Conservation (phyloP, 2,113 vertebrate genomes). For the Thamnophis sirtalis region DNA sequence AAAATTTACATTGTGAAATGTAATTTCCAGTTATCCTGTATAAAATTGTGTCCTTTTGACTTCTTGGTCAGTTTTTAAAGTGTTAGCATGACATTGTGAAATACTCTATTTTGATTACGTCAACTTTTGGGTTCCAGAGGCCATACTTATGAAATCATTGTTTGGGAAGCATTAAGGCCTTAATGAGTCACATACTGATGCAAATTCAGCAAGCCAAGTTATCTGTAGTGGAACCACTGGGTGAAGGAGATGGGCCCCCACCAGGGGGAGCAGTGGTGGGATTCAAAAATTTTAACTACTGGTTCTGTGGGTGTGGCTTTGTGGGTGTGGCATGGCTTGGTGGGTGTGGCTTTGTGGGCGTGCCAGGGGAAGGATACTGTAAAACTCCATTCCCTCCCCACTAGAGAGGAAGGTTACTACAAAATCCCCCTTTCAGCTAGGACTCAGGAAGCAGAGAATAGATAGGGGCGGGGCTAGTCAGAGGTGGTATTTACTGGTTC, state of each 20-base stretch:
- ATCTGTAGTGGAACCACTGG: neutral
- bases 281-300: too few relatives aligned
- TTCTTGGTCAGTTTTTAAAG: neutral
- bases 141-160: neutral
- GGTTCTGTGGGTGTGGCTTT: too few relatives aligned
- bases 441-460: too few relatives aligned
- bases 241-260: neutral
- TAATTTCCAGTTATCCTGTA: neutral
- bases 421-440: too few relatives aligned
- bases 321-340: too few relatives aligned
- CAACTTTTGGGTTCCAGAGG: neutral
- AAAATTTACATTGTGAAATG: neutral
- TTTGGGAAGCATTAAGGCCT: neutral
- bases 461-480: too few relatives aligned
- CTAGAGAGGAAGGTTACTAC: too few relatives aligned
- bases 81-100: neutral
- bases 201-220: neutral
- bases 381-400: too few relatives aligned
- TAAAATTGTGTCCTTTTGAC: neutral
- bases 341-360: too few relatives aligned
- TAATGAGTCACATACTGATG: neutral
- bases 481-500: too few relatives aligned
- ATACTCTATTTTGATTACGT: neutral
- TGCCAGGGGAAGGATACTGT: too few relatives aligned
- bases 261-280: too few relatives aligned